Evolutionary conservation across 1,140 invertebrate genomes (phyloP).

Genomic region (Uloborus diversus): DNA sequence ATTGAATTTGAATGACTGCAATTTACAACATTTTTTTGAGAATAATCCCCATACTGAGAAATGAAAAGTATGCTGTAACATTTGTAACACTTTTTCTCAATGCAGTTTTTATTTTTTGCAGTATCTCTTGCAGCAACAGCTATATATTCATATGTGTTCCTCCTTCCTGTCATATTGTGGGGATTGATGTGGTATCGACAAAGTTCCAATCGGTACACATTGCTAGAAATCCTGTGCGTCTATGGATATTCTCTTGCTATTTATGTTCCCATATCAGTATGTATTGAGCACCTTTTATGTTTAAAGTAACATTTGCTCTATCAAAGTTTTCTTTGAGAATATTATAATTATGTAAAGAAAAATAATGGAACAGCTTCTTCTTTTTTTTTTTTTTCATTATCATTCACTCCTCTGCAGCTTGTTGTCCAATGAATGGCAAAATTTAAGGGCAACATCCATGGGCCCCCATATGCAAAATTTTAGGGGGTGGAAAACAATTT

Average conservation of each 20-base stretch:
- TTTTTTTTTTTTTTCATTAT: no score
- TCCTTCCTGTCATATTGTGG: slow-evolving; percentile 86
- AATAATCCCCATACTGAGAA: no score
- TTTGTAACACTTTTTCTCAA: no score
- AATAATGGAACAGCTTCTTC: neutral
- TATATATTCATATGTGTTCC: slow-evolving; percentile 88
- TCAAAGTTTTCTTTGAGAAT: neutral
- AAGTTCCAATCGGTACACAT: slow-evolving; percentile 72
- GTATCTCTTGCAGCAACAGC: slow-evolving; percentile 90
- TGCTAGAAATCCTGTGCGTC: slow-evolving; percentile 84
- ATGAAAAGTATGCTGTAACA: no score
- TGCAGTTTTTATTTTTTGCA: no score
- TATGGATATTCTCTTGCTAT: slow-evolving; percentile 96
- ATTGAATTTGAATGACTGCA: no score
- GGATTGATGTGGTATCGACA: slow-evolving; percentile 83
- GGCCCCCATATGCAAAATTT: no score
- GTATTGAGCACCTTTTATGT: neutral
- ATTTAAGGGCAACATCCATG: no score
- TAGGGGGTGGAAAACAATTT: no score
- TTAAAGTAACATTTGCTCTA: neutral
- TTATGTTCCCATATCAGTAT: slow-evolving; percentile 88
- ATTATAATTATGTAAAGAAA: neutral
- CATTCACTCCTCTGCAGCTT: no score
- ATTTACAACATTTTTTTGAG: no score
- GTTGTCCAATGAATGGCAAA: no score